phyloP scores from a whole-genome alignment of 1,140 invertebrate genomes.

The Fopius arisanus region DNA sequence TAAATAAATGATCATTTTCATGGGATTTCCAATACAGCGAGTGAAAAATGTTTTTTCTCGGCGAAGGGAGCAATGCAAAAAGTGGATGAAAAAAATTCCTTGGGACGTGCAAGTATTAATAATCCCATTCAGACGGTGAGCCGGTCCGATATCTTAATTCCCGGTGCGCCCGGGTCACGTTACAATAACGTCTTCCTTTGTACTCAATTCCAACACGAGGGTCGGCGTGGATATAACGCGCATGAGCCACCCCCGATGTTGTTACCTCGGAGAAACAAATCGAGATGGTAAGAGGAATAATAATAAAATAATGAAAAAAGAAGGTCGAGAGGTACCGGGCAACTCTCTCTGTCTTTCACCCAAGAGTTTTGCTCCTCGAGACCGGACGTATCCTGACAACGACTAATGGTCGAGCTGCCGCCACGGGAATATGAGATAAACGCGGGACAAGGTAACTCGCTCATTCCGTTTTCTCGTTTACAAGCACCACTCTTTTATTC shows the following conservation, averaged over 20 bases:
- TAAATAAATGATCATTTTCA: too few relatives aligned
- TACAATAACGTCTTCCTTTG: conserved; percentile 54
- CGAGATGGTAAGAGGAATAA: conserved; percentile 14
- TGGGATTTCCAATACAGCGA: too few relatives aligned
- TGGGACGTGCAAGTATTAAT: conserved; percentile 39
- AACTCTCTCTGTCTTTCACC: background rate
- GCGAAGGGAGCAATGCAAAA: background rate
- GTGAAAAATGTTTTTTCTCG: background rate
- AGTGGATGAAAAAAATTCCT: background rate
- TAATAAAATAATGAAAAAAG: conserved; percentile 22
- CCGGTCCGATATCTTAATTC: conserved; percentile 56
- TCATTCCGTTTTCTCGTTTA: conserved; percentile 51
- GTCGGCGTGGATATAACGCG: background rate
- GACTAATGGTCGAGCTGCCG: conserved; percentile 50
- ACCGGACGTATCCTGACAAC: conserved; percentile 54
- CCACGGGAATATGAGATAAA: conserved; percentile 43
- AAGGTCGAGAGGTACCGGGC: conserved; percentile 30
- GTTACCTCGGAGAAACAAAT: conserved; percentile 18
- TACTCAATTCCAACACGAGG: conserved; percentile 24
- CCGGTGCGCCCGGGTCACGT: conserved; percentile 47
- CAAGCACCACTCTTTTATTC: conserved; percentile 40
- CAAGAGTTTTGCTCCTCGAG: conserved; percentile 31
- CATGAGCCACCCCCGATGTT: conserved; percentile 16
- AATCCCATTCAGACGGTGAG: conserved; percentile 43
- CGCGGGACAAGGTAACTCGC: conserved; percentile 40